These are phyloP conservation scores for Meleagris gallopavo DNA, from an alignment of 2,113 vertebrate genomes.

Conservation along the genomic window DNA sequence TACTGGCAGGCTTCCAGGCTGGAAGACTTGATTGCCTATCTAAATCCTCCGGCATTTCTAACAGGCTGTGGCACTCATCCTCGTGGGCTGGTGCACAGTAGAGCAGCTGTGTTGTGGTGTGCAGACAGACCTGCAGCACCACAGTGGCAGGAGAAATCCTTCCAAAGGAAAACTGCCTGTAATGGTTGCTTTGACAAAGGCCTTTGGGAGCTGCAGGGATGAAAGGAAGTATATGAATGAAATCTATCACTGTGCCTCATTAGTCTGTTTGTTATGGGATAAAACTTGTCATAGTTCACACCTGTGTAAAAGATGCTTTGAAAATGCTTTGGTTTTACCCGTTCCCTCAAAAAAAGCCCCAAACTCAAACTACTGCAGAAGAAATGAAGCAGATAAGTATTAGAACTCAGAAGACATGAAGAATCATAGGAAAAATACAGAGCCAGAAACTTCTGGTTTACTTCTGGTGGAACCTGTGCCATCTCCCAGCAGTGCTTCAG, in stretches of 20 bases:
- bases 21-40: background rate
- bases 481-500: background rate
- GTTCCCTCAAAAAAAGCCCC: background rate
- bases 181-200: background rate
- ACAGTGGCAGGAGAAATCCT: background rate
- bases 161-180: background rate
- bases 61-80: conserved; percentile 30
- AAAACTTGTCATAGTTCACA: background rate
- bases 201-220: background rate
- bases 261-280: background rate
- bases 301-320: background rate
- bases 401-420: background rate
- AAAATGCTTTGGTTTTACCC: background rate
- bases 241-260: background rate
- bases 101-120: background rate
- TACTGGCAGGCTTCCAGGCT: conserved; percentile 58
- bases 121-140: background rate
- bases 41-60: conserved; percentile 29
- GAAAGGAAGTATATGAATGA: background rate
- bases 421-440: background rate
- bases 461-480: background rate
- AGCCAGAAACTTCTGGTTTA: background rate
- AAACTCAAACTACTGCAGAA: background rate
- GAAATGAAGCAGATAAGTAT: background rate
- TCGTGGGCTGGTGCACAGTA: accelerated